phyloP scores from a whole-genome alignment of 2,113 vertebrate species.

The Protobothrops flavoviridis region DNA sequence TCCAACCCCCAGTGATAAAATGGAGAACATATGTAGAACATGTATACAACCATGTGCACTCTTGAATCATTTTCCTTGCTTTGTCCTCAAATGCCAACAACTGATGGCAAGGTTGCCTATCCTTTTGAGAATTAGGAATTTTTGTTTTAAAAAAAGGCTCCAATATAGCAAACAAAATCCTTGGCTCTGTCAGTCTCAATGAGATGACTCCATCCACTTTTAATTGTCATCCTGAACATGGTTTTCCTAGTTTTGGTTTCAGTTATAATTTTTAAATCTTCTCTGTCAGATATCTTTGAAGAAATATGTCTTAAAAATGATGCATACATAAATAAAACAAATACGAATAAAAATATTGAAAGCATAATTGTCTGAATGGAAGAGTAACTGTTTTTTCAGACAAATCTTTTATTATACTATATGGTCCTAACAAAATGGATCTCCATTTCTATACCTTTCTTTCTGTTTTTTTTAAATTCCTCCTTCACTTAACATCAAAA shows the following conservation, averaged over 20 bases:
- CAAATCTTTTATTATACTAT: not conserved
- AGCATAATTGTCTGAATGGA: not conserved
- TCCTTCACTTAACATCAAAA: not conserved
- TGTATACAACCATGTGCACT: not conserved
- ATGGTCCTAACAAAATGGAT: not conserved
- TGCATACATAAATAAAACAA: not conserved
- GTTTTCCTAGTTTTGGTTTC: not conserved
- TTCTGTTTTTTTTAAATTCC: not conserved
- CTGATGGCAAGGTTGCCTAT: not conserved
- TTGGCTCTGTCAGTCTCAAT: not conserved
- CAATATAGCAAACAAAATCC: not conserved
- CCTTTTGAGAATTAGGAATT: not conserved
- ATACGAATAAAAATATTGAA: not conserved
- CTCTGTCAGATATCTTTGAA: not conserved
- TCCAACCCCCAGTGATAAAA: not conserved
- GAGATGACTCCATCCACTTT: not conserved
- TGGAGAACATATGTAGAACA: not conserved
- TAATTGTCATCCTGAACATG: not conserved
- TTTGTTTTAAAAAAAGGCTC: not conserved
- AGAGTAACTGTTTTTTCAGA: not conserved
- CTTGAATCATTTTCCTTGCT: not conserved
- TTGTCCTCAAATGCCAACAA: not conserved
- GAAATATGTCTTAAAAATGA: not conserved
- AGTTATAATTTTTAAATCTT: not conserved
- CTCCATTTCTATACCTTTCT: not conserved